Percentiles rank a stretch among this genome's conserved stretches.
phyloP scores from a whole-genome alignment of 2,113 vertebrate genomes.

The Thryonomys swinderianus region DNA sequence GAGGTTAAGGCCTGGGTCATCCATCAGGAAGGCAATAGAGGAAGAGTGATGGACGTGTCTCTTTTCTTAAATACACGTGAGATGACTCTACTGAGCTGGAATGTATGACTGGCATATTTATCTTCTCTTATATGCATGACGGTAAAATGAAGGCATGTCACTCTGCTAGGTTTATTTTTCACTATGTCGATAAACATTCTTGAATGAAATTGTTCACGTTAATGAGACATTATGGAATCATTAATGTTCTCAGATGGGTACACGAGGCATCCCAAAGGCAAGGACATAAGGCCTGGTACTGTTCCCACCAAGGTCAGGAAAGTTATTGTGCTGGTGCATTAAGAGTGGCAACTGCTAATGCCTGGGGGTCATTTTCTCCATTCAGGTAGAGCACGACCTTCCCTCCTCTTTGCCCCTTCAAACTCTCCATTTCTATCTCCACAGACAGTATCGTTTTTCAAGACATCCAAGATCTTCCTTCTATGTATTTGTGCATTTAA shows the following conservation, averaged over 20 bases:
- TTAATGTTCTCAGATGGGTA: slow-evolving; percentile 4
- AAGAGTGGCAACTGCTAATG: neutral
- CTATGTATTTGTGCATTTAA: slow-evolving; percentile 17
- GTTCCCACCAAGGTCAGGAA: neutral
- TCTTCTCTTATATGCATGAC: slow-evolving; percentile 38
- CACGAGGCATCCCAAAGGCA: neutral
- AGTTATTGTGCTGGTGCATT: neutral
- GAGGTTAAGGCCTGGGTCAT: neutral
- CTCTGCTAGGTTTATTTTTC: slow-evolving; percentile 44
- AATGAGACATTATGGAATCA: slow-evolving; percentile 18
- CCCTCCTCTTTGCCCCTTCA: neutral
- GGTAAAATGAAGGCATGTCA: slow-evolving; percentile 64
- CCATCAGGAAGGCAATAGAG: neutral
- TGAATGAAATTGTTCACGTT: neutral
- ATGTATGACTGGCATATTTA: slow-evolving; percentile 12
- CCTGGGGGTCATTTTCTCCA: neutral
- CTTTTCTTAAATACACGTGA: slow-evolving; percentile 55
- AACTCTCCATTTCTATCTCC: neutral
- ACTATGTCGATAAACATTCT: neutral
- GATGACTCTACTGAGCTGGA: slow-evolving; percentile 16
- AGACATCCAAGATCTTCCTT: neutral
- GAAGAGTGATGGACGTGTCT: slow-evolving; percentile 38
- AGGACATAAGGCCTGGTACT: neutral
- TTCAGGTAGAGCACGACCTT: neutral
- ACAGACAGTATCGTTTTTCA: neutral